These are phyloP conservation scores for Gastrophysa polygoni DNA, from an alignment of 2,888 invertebrate genomes.

Conservation along the genomic window DNA sequence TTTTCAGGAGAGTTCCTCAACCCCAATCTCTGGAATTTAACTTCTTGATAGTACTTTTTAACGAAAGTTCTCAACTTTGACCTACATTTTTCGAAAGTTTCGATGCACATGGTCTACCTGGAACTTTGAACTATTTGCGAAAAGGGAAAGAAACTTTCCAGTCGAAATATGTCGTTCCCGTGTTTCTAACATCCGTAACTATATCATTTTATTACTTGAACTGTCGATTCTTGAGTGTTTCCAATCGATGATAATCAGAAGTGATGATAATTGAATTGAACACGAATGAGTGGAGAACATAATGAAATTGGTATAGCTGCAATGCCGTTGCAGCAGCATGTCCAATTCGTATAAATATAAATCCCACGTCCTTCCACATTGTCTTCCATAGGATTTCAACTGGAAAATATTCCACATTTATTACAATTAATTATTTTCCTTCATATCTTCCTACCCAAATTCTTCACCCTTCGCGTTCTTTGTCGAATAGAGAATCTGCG, in stretches of 20 bases:
- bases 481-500: not conserved
- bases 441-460: too few species aligned
- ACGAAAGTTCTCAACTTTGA: conserved; percentile 50
- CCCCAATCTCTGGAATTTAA: conserved; percentile 47
- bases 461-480: not conserved
- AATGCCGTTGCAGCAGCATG: conserved; percentile 22
- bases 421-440: too few species aligned
- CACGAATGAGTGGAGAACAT: conserved; percentile 25
- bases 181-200: not conserved
- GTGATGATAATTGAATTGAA: conserved; percentile 26
- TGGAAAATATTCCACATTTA: too few species aligned
- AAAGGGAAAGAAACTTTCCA: conserved; percentile 20
- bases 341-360: not conserved
- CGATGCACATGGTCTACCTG: conserved; percentile 39
- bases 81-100: conserved; percentile 46
- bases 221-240: conserved; percentile 25
- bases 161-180: not conserved
- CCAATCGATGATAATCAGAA: conserved; percentile 29
- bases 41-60: conserved; percentile 51
- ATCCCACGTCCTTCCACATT: too few species aligned
- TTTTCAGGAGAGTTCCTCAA: conserved; percentile 46
- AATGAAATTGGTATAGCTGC: conserved; percentile 36
- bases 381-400: too few species aligned
- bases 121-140: conserved; percentile 22
- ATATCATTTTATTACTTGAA: not conserved